Evolutionary conservation across 2,888 invertebrate genomes (phyloP).

Genomic region (Trilocha varians): DNA sequence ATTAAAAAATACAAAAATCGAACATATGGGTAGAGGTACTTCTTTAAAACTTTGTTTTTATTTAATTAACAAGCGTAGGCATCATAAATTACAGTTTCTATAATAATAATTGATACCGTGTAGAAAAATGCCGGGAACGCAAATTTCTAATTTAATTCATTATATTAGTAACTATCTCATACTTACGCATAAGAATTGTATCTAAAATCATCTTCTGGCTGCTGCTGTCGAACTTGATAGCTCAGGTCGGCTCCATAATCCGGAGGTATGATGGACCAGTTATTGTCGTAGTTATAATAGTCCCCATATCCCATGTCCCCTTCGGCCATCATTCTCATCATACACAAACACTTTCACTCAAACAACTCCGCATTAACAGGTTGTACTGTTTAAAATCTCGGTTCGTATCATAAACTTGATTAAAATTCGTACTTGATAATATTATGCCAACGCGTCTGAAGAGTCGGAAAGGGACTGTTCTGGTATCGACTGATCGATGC

Average conservation of each 20-base stretch:
- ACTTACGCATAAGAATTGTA: slow-evolving; percentile 76
- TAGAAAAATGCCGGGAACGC: too few relatives aligned
- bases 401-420: slow-evolving; percentile 27
- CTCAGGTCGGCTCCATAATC: slow-evolving; percentile 75
- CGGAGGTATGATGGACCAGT: slow-evolving; percentile 80
- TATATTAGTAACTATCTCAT: too few relatives aligned
- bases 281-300: slow-evolving; percentile 75
- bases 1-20: too few relatives aligned
- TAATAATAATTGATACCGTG: too few relatives aligned
- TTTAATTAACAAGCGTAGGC: too few relatives aligned
- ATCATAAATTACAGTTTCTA: too few relatives aligned
- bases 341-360: slow-evolving; percentile 24
- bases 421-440: slow-evolving; percentile 19
- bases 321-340: slow-evolving; percentile 74
- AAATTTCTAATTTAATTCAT: too few relatives aligned
- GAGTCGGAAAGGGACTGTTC: slow-evolving; percentile 30
- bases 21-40: too few relatives aligned
- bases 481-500: slow-evolving; percentile 67
- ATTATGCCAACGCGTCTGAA: slow-evolving; percentile 18
- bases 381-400: slow-evolving; percentile 28
- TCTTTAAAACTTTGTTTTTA: too few relatives aligned
- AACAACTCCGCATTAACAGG: slow-evolving; percentile 12
- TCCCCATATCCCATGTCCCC: slow-evolving; percentile 68
- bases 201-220: slow-evolving; percentile 79
- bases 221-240: slow-evolving; percentile 51